Evolutionary conservation across 2,888 invertebrate genomes (phyloP).

Genomic region (Choreutis nemorana): DNA sequence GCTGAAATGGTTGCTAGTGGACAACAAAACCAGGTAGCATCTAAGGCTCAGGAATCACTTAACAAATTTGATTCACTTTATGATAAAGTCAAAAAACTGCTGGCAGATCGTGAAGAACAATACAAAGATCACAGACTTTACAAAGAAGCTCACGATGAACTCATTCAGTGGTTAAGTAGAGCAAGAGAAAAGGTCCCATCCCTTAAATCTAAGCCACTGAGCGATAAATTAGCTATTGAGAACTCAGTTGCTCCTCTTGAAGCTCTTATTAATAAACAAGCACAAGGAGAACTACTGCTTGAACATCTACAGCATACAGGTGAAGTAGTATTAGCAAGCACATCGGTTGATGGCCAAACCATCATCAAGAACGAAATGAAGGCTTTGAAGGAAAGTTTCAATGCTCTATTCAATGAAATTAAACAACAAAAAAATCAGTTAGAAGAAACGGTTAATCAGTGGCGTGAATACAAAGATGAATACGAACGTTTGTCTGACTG

Average conservation of each 20-base stretch:
- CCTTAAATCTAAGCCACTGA: conserved; percentile 81
- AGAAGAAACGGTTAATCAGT: conserved; percentile 81
- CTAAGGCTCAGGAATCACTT: conserved; percentile 85
- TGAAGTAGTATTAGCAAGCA: conserved; percentile 85
- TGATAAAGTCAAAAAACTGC: conserved; percentile 77
- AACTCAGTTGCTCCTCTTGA: conserved; percentile 89
- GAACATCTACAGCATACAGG: conserved; percentile 90
- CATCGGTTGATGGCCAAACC: conserved; percentile 80
- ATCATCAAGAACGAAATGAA: conserved; percentile 86
- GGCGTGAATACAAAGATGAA: conserved; percentile 93
- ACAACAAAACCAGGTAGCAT: conserved; percentile 83
- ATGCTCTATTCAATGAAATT: conserved; percentile 84
- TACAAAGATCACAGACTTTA: conserved; percentile 88
- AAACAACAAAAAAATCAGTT: conserved; percentile 84
- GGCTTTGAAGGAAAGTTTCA: conserved; percentile 84
- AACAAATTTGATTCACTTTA: conserved; percentile 83
- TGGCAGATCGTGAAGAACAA: conserved; percentile 83
- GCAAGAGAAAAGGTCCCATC: conserved; percentile 91
- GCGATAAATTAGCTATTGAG: conserved; percentile 89
- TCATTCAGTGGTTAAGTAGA: conserved; percentile 86
- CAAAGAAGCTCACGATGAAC: conserved; percentile 90
- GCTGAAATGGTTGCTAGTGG: conserved; percentile 86
- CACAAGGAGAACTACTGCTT: conserved; percentile 86
- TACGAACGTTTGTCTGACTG: conserved; percentile 91
- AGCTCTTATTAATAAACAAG: conserved; percentile 85